Conservation (phyloP, 2,797 vertebrate genomes). For the Leucoraja ocellata region DNA sequence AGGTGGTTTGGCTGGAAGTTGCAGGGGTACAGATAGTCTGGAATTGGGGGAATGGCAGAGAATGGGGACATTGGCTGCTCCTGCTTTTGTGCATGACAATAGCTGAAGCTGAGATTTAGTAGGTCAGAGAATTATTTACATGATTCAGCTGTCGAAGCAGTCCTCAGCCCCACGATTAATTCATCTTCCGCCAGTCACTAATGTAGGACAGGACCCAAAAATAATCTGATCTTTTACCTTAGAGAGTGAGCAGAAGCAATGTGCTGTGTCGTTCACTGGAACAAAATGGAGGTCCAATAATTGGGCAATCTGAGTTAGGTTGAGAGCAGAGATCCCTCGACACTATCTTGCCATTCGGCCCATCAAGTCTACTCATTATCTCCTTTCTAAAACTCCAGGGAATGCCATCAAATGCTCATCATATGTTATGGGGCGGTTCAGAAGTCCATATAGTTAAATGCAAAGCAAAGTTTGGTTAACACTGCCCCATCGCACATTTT, state of each 20-base stretch:
- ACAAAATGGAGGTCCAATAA: too few species aligned
- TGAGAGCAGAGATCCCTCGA: too few species aligned
- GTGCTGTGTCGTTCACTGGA: background rate
- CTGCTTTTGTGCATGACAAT: background rate
- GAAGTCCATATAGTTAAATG: too few species aligned
- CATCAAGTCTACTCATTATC: too few species aligned
- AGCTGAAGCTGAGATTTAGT: background rate
- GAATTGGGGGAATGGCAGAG: background rate
- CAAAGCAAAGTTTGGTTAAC: too few species aligned
- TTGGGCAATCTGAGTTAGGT: background rate
- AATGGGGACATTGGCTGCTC: background rate
- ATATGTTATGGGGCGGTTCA: too few species aligned
- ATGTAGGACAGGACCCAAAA: conserved; percentile 25
- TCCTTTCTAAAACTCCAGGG: too few species aligned
- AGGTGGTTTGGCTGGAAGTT: too few species aligned
- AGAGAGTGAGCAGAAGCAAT: background rate
- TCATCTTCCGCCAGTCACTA: background rate
- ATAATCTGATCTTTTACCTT: conserved; percentile 19
- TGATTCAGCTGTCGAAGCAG: conserved; percentile 8
- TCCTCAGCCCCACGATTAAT: conserved; percentile 1
- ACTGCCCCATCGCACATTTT: too few species aligned
- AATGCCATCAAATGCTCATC: too few species aligned
- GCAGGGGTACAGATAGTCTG: background rate
- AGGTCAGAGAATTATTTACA: conserved; percentile 7
- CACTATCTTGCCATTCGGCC: too few species aligned